Evolutionary conservation across 2,888 invertebrate species (phyloP).

Genomic region (Meganola albula): DNA sequence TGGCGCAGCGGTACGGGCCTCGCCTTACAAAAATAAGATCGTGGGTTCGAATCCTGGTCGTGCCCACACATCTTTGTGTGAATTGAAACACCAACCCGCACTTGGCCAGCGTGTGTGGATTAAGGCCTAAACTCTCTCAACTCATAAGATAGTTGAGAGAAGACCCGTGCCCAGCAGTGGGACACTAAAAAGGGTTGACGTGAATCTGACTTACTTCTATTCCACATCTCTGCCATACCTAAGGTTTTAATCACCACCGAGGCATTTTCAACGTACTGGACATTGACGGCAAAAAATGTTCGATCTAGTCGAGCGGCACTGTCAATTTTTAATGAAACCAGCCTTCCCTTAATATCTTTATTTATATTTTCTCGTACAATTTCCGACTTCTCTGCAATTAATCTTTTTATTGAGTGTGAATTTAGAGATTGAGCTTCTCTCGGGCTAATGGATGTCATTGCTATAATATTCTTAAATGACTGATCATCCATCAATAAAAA

Average conservation of each 20-base stretch:
- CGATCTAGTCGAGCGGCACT: constrained; percentile 3
- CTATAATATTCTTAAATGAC: not conserved
- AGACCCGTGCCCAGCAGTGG: too few species aligned
- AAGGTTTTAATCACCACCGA: not conserved
- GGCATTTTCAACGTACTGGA: not conserved
- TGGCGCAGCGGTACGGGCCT: too few species aligned
- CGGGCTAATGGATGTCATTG: not conserved
- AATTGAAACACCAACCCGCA: too few species aligned
- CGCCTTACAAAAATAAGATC: too few species aligned
- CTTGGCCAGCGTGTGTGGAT: too few species aligned
- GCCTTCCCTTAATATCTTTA: not conserved
- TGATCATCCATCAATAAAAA: constrained; percentile 1
- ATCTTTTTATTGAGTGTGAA: constrained; percentile 1
- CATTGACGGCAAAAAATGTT: constrained; percentile 4
- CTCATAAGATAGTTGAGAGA: too few species aligned
- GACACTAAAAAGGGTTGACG: too few species aligned
- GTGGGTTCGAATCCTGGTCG: too few species aligned
- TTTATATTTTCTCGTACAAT: not conserved
- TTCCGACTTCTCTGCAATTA: not conserved
- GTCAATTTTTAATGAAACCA: constrained; percentile 5
- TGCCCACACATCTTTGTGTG: too few species aligned
- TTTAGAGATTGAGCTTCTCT: constrained; percentile 1
- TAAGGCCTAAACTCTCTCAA: too few species aligned
- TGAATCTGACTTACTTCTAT: too few species aligned
- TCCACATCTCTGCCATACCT: constrained; percentile 1